Percentiles rank a stretch among this genome's conserved stretches.
phyloP scores from a whole-genome alignment of 2,888 invertebrate species.

The Andrena flavipes region DNA sequence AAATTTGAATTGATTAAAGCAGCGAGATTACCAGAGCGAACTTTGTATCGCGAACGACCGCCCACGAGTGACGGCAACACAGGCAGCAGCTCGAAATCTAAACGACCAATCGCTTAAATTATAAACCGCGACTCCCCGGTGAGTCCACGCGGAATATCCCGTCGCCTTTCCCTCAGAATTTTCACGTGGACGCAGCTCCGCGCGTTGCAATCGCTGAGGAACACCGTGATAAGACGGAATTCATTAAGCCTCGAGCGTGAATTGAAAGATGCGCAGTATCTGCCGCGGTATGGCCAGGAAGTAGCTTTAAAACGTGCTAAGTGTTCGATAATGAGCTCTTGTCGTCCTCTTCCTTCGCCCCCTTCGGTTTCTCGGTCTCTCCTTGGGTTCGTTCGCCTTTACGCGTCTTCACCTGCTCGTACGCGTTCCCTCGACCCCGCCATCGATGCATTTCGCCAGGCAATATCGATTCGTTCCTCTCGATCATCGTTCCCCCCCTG shows the following conservation, averaged over 20 bases:
- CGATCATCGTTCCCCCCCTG: neutral
- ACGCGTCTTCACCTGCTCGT: conserved; percentile 7
- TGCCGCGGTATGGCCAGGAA: conserved; percentile 59
- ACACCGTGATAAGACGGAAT: conserved; percentile 44
- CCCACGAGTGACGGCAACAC: too few relatives aligned
- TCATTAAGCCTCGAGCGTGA: conserved; percentile 39
- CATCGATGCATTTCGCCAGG: neutral
- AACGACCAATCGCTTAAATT: conserved; percentile 25
- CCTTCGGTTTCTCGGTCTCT: conserved; percentile 25
- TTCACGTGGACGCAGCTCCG: neutral
- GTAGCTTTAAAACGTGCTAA: conserved; percentile 71
- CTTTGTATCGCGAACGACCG: neutral
- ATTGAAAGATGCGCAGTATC: conserved; percentile 52
- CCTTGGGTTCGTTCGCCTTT: conserved; percentile 67
- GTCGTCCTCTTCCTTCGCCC: conserved; percentile 13
- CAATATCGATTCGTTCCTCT: neutral
- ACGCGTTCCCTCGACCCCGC: neutral
- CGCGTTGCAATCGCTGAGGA: conserved; percentile 37
- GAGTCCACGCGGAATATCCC: neutral
- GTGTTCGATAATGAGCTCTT: conserved; percentile 69
- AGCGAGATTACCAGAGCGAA: neutral
- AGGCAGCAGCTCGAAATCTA: conserved; percentile 8
- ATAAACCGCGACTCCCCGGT: conserved; percentile 7
- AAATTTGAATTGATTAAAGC: neutral
- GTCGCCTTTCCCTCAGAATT: conserved; percentile 5